Base-by-base conservation (phyloP, 2,888 invertebrate species). In the Elgonia sp. region DNA sequence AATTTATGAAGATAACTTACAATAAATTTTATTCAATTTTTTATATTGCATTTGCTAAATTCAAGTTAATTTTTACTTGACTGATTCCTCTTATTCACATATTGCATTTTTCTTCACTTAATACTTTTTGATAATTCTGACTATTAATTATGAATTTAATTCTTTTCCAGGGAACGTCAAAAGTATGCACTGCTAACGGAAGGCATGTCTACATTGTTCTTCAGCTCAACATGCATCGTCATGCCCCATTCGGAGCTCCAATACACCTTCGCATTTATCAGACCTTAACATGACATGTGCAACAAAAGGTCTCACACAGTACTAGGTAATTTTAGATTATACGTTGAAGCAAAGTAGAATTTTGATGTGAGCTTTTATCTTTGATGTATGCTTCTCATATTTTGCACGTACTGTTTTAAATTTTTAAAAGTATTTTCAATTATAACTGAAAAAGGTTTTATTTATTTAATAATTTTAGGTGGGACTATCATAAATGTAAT, bases 201-300 rank as follows among this genome's bases (percentile, higher is more conserved):
- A 91, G 90, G 91, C 87, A 90, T 89, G 90, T 86, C 86, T 87
- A 84, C 89, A 91, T 91, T 91, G 89, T 89, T 87, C 79, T 89
- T 86, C 89, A 80, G 89, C 90, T 90, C 91, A 91, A 90, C 89
- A 92, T 91, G 92, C 90, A 91, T 89, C 80, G 89, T 89, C 89
- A 89, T 90, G 84, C n/a, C n/a, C n/a, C 81, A 89, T 87, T 87
- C 83, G 73, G 89, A 89, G 87, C 84, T 86, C 87, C 89, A 80
- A 85, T 90, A 87, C 85, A 87, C 89, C 90, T 89, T 88, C 86
- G 87, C 89, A 91, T 89, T 89, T 90, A 90, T 90, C 90, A 90
- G 91, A 89, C 89, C 88, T 91, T 92, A 92, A 92, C 91, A 92
- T 92, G 92, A 92, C 91, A 92, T 93, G 92, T 91, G 89, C 91